phyloP scores from a whole-genome alignment of 2,888 invertebrate species.

The Cantharis flavilabris region DNA sequence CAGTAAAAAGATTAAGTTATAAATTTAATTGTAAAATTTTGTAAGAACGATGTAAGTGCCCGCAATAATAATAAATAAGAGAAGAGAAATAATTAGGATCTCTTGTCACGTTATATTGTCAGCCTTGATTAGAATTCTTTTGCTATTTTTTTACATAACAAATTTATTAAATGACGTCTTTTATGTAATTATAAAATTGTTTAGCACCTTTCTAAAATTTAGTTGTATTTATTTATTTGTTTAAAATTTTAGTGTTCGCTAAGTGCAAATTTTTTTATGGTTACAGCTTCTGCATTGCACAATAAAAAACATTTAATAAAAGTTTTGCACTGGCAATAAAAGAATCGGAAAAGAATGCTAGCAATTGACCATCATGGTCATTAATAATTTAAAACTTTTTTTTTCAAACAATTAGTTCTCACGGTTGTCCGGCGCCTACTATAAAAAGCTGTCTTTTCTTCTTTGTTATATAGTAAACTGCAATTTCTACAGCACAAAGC shows the following conservation, averaged over 20 bases:
- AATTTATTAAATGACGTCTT: slow-evolving; percentile 1
- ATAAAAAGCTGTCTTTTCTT: background rate
- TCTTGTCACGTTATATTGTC: slow-evolving; percentile 2
- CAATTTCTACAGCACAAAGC: background rate
- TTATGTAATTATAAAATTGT: background rate
- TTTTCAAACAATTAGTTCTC: slow-evolving; percentile 19
- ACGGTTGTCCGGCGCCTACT: slow-evolving; percentile 20
- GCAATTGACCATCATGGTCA: background rate
- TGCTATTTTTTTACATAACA: slow-evolving; percentile 1
- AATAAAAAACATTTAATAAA: background rate
- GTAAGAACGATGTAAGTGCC: background rate
- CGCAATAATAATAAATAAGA: background rate
- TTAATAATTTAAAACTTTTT: background rate
- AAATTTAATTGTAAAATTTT: background rate
- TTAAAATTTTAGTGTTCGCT: background rate
- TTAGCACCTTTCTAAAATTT: background rate
- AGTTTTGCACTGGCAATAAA: background rate
- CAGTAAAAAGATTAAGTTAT: background rate
- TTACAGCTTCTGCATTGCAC: background rate
- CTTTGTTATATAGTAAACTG: background rate
- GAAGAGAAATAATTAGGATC: background rate
- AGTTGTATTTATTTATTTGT: background rate
- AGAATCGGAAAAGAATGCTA: background rate
- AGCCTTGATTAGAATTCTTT: slow-evolving; percentile 3
- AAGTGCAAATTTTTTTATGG: background rate